Percentiles rank a stretch among this genome's conserved stretches.
Evolutionary conservation across 2,113 vertebrate species (phyloP).

Genomic region (Xenopus laevis): DNA sequence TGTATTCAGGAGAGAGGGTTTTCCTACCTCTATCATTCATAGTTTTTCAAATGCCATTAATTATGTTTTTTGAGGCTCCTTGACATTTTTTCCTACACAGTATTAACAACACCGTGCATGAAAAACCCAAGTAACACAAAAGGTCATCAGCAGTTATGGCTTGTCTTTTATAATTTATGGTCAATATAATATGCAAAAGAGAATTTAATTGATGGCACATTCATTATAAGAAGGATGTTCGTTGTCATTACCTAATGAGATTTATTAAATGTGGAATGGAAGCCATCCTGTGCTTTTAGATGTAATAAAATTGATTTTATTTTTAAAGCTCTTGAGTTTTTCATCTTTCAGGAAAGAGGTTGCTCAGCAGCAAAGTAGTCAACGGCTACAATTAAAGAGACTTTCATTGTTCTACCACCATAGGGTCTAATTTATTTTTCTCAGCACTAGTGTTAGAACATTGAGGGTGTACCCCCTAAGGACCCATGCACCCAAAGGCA

Average conservation of each 20-base stretch:
- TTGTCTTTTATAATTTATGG: conserved; percentile 45
- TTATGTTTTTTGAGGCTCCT: conserved; percentile 18
- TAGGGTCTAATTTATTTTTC: too few species aligned
- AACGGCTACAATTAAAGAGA: too few species aligned
- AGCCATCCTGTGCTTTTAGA: conserved; percentile 38
- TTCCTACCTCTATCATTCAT: background rate
- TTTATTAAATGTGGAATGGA: conserved; percentile 62
- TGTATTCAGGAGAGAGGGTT: background rate
- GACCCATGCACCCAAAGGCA: too few species aligned
- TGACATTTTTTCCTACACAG: conserved; percentile 18
- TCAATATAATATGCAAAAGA: conserved; percentile 43
- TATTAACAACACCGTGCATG: conserved; percentile 19
- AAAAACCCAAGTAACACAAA: conserved; percentile 26
- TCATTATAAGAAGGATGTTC: conserved; percentile 64
- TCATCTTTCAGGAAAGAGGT: too few species aligned
- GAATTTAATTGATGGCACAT: conserved; percentile 58
- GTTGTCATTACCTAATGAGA: conserved; percentile 60
- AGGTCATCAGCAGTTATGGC: conserved; percentile 36
- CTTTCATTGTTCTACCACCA: too few species aligned
- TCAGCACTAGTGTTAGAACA: too few species aligned
- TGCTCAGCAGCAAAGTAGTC: too few species aligned
- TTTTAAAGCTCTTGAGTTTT: too few species aligned
- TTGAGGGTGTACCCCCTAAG: too few species aligned
- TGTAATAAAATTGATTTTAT: too few species aligned
- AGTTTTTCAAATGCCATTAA: conserved; percentile 4